These are phyloP conservation scores for Aptenodytes patagonicus DNA, from an alignment of 2,113 vertebrate genomes.

Conservation along the genomic window DNA sequence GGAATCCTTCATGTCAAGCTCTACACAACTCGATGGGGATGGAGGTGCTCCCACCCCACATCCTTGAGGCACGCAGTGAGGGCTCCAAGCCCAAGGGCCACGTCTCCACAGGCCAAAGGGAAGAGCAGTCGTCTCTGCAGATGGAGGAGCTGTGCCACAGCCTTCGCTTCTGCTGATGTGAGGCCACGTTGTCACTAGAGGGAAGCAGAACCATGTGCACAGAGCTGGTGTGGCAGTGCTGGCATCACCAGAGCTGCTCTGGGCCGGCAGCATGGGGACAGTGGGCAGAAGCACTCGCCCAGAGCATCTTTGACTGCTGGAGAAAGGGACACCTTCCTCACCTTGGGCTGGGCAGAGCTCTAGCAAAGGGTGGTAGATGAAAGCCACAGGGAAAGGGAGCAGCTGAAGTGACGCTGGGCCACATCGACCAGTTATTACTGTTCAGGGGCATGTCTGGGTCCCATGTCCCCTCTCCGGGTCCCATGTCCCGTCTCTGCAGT, in stretches of 20 bases:
- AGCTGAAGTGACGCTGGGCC: background rate
- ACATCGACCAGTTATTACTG: rapidly evolving
- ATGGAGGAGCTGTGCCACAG: background rate
- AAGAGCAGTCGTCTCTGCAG: background rate
- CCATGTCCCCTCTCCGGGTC: background rate
- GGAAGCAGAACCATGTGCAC: slow-evolving; percentile 26
- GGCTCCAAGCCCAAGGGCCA: background rate
- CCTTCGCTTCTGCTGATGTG: background rate
- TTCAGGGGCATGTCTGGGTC: background rate
- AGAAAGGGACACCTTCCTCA: background rate
- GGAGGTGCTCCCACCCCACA: background rate
- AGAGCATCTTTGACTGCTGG: background rate
- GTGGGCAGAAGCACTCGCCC: background rate
- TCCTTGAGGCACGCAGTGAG: background rate
- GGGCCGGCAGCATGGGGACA: rapidly evolving
- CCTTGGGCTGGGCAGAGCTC: background rate
- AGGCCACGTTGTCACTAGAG: slow-evolving; percentile 33
- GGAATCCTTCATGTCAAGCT: background rate
- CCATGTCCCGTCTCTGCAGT: background rate
- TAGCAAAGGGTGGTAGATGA: background rate
- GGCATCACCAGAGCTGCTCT: background rate
- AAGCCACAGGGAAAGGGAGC: background rate
- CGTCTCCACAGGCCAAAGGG: rapidly evolving
- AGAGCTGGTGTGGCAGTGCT: background rate
- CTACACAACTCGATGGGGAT: background rate